Evolutionary conservation across 2,113 vertebrate species (phyloP), one percentile per base, ranked within the genome.

Genomic region (Shinisaurus crocodilurus): DNA sequence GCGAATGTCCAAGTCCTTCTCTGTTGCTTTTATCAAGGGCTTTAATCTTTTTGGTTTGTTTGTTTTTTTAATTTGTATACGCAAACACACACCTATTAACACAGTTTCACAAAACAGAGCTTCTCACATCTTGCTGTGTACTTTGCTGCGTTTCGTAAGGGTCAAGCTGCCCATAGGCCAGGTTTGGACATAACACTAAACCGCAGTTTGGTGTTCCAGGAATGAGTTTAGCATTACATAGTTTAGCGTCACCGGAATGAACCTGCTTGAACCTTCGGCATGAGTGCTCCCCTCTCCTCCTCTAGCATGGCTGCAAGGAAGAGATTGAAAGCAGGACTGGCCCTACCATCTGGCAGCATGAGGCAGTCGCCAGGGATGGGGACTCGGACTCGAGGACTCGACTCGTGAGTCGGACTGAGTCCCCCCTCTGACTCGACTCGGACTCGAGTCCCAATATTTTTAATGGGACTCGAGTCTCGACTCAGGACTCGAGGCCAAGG

Each of bases 11-110:
- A 15, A 34, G 25, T 65, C 50, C 65, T 74, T 37, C n/a, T 69
- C 27, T 18, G 10, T 12, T n/a, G 32, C 48, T 89, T 29, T 74
- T 82, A 57, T 89, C 79, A 74, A 50, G 32, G 27, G 57, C 82
- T 72, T 43, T 18, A 72, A 82, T 89, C 67, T 72, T 57, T 40
- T 69, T 20, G 29, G 29, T 72, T 72, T 23, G n/a, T 72, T 89
- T 82, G 65, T 10, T 74, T 45, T 69, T 75, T 81, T 88, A 81
- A 80, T 88, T 69, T 81, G 87, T 69, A 67, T 50, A 80, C 27
- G 43, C 7, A 48, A 45, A 43, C 34, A 10, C 20, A 18, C 75
- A 50, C 43, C 37, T 43, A 76, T 43, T 75, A 34, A 65, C 43
- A 16, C 27, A 9, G 34, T 34, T 32, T 70, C 16, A 5, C 50